Percentiles rank a stretch among this genome's conserved stretches.
Evolutionary conservation across 2,888 invertebrate species (phyloP).

Genomic region (Catocala nupta): DNA sequence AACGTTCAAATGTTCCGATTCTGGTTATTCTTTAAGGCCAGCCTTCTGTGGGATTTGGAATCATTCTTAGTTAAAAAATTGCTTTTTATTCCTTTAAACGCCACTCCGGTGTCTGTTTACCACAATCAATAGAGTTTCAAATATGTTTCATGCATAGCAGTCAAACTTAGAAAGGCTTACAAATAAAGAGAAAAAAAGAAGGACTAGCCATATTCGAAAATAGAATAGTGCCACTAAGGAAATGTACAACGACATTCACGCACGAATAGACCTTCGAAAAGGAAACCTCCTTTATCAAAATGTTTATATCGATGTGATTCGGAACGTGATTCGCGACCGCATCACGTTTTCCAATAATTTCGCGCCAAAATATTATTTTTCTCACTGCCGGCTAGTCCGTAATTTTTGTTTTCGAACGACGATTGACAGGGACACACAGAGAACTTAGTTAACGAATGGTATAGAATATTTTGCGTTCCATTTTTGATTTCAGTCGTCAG

Average conservation of each 20-base stretch:
- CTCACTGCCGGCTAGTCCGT: slow-evolving; percentile 7
- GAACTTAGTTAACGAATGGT: slow-evolving; percentile 10
- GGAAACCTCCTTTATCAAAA: slow-evolving; percentile 14
- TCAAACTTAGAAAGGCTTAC: no score
- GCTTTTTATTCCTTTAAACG: no score
- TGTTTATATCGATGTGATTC: slow-evolving; percentile 25
- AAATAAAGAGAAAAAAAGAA: background rate
- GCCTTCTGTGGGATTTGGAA: no score
- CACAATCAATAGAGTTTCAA: no score
- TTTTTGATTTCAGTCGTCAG: slow-evolving; percentile 6
- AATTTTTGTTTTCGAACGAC: slow-evolving; percentile 34
- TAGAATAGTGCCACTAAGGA: background rate
- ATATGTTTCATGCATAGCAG: no score
- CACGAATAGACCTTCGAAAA: slow-evolving; percentile 13
- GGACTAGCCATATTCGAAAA: background rate
- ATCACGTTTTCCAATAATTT: slow-evolving; percentile 48
- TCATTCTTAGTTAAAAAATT: no score
- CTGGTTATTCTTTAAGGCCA: no score
- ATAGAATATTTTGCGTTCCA: background rate
- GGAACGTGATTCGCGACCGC: slow-evolving; percentile 34
- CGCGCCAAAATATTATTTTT: slow-evolving; percentile 27
- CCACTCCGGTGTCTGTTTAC: no score
- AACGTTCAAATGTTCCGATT: no score
- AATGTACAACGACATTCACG: slow-evolving; percentile 3
- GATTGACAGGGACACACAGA: slow-evolving; percentile 10